Evolutionary conservation across 2,888 invertebrate genomes (phyloP).

Genomic region (Alentia gelatinosa): DNA sequence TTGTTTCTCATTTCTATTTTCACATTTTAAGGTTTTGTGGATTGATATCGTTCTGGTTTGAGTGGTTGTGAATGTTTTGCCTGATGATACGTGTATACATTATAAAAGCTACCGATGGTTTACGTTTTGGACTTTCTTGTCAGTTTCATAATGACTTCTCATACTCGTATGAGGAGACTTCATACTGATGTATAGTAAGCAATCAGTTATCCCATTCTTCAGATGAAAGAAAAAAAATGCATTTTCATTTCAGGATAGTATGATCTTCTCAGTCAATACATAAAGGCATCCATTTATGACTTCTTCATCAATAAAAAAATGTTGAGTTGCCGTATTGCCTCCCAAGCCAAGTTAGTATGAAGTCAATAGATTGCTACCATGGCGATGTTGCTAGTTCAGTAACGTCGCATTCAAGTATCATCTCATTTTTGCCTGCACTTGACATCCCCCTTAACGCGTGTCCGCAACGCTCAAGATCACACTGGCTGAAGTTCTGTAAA

Average conservation of each 20-base stretch:
- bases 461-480: conserved; percentile 26
- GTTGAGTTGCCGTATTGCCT: not conserved
- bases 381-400: not conserved
- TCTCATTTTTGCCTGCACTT: conserved; percentile 39
- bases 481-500: conserved; percentile 45
- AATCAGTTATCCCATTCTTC: too few species aligned
- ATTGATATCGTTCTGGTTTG: not conserved
- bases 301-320: not conserved
- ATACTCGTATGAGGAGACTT: too few species aligned
- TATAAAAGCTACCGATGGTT: not conserved
- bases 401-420: not conserved
- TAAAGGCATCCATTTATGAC: not conserved
- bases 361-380: not conserved
- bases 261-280: not conserved
- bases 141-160: not conserved
- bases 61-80: not conserved
- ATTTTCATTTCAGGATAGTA: too few species aligned
- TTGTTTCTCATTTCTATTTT: not conserved
- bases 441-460: not conserved
- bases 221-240: too few species aligned
- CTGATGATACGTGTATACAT: not conserved
- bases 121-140: not conserved
- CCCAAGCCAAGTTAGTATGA: not conserved
- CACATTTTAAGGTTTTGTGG: not conserved
- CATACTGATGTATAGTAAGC: too few species aligned